These are phyloP conservation scores for Flexamia atlantica DNA, from an alignment of 2,888 invertebrate species.

Conservation along the genomic window DNA sequence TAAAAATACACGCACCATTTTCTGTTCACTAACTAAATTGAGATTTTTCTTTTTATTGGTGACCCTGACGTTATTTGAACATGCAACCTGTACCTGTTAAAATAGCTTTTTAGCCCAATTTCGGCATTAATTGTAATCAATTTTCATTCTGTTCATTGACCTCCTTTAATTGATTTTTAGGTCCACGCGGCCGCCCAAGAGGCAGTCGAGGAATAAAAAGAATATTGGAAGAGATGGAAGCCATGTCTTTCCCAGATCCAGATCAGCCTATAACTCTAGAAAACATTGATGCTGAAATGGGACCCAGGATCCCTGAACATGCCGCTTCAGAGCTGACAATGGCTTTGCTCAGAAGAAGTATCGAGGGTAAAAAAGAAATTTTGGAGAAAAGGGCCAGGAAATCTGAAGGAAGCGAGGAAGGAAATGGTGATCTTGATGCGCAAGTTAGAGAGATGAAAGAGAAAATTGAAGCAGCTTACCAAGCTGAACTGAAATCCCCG, in stretches of 20 bases:
- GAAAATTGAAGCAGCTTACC: conserved; percentile 58
- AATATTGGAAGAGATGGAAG: conserved; percentile 57
- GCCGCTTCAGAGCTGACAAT: conserved; percentile 65
- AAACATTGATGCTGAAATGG: conserved; percentile 66
- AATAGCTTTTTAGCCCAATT: too few relatives aligned
- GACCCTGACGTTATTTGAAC: too few relatives aligned
- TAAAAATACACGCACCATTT: too few relatives aligned
- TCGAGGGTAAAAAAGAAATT: conserved; percentile 52
- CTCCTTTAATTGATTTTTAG: neutral
- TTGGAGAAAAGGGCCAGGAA: conserved; percentile 44
- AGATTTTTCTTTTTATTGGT: too few relatives aligned
- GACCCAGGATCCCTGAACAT: conserved; percentile 65
- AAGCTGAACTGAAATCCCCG: conserved; percentile 59
- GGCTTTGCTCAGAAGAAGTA: conserved; percentile 54
- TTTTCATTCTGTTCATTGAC: too few relatives aligned
- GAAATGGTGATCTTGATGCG: conserved; percentile 48
- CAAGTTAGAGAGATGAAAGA: conserved; percentile 55
- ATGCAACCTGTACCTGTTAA: too few relatives aligned
- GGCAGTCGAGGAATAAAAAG: conserved; percentile 61
- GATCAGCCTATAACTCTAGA: conserved; percentile 67
- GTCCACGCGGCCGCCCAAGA: conserved; percentile 42
- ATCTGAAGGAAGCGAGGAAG: conserved; percentile 44
- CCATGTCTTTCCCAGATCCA: conserved; percentile 65
- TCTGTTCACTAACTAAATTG: too few relatives aligned
- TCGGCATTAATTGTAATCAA: too few relatives aligned